Percentiles rank a stretch among this genome's conserved stretches.
Evolutionary conservation across 2,113 vertebrate species (phyloP).

Genomic region (Zapus hudsonius): DNA sequence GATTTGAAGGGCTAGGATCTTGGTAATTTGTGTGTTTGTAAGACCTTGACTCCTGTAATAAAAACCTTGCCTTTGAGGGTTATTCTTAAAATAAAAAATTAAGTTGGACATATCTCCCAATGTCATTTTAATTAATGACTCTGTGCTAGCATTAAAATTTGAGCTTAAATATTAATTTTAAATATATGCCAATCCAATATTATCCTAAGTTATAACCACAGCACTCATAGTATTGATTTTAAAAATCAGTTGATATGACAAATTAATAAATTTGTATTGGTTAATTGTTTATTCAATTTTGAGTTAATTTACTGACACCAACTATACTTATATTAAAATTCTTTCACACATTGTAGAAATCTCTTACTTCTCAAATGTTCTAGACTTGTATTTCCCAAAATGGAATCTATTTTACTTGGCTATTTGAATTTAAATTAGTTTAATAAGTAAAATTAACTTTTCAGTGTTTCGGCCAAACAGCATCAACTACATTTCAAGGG

Average conservation of each 20-base stretch:
- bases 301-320: not conserved
- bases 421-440: not conserved
- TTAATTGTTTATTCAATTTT: not conserved
- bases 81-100: not conserved
- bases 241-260: not conserved
- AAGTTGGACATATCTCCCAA: rapidly evolving
- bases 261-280: not conserved
- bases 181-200: not conserved
- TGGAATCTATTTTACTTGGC: not conserved
- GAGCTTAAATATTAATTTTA: not conserved
- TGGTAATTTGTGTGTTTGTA: too few relatives aligned
- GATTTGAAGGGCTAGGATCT: not conserved
- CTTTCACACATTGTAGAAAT: not conserved
- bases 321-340: not conserved
- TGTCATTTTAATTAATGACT: not conserved
- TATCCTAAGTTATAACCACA: not conserved
- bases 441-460: not conserved
- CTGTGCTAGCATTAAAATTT: not conserved
- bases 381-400: not conserved
- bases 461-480: not conserved
- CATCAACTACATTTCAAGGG: too few relatives aligned
- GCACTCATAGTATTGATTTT: not conserved
- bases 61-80: too few relatives aligned
- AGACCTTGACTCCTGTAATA: too few relatives aligned
- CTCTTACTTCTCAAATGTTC: not conserved